Conservation (phyloP, 2,797 vertebrate genomes). For the Mareca penelope region DNA sequence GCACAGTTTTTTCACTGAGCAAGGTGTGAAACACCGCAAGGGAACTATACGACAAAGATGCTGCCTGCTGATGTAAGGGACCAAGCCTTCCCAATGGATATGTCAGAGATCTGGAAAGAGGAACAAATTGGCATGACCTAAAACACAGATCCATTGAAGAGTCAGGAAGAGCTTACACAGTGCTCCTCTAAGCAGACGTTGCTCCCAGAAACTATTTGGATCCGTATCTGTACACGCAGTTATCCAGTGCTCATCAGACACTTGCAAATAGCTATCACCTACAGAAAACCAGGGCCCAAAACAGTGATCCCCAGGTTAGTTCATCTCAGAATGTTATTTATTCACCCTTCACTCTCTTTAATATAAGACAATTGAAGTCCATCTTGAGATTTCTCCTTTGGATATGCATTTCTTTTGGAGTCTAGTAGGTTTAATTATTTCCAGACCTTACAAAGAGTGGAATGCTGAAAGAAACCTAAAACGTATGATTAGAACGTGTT, state of each 20-base stretch:
- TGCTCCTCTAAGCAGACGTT: background rate
- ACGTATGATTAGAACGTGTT: background rate
- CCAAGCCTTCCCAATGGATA: background rate
- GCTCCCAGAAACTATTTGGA: background rate
- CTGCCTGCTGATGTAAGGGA: background rate
- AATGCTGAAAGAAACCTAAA: conserved; percentile 31
- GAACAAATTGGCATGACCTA: background rate
- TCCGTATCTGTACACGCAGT: background rate
- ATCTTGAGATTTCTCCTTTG: background rate
- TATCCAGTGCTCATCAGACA: background rate
- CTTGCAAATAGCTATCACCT: background rate
- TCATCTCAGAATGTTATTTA: background rate
- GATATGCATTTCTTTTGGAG: background rate
- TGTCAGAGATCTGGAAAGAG: background rate
- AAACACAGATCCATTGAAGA: background rate
- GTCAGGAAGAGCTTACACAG: background rate
- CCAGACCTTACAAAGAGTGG: background rate
- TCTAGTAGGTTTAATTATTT: conserved; percentile 38
- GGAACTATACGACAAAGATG: background rate
- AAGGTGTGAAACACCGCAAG: background rate
- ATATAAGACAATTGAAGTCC: background rate
- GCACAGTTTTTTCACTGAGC: background rate
- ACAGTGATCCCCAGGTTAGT: background rate
- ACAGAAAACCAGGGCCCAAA: background rate
- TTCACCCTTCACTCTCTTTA: background rate